phyloP scores from a whole-genome alignment of 30 jellyfish, hydroid and myxozoan genomes.

The Sanderia malayensis region DNA sequence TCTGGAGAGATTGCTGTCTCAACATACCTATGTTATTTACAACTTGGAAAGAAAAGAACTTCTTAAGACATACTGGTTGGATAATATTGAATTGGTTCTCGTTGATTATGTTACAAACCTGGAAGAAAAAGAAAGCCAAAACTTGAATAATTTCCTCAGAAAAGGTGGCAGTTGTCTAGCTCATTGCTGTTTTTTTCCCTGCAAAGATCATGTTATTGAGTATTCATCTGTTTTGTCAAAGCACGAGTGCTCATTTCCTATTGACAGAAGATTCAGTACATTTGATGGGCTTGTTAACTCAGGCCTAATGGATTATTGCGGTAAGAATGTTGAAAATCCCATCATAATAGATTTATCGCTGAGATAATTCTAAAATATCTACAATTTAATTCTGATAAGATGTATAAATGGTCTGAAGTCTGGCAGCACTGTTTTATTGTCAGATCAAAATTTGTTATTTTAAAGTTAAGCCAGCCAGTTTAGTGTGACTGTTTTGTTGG shows the following conservation, averaged over 20 bases:
- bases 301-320: background rate
- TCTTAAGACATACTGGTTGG: constrained; percentile 15
- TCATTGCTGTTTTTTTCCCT: constrained; percentile 24
- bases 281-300: background rate
- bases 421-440: too few species aligned
- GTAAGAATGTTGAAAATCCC: too few species aligned
- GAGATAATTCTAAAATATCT: too few species aligned
- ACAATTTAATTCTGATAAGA: too few species aligned
- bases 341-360: too few species aligned
- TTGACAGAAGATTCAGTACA: background rate
- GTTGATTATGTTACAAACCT: constrained; percentile 21
- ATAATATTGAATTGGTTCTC: constrained; percentile 8
- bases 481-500: too few species aligned
- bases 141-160: constrained; percentile 8
- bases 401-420: too few species aligned
- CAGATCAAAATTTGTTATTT: too few species aligned
- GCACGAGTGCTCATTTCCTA: background rate
- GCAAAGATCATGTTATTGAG: too few species aligned
- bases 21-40: constrained; percentile 26
- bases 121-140: background rate
- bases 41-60: constrained; percentile 12
- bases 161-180: constrained; percentile 19
- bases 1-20: constrained; percentile 2
- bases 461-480: too few species aligned
- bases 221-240: too few species aligned